phyloP scores from a whole-genome alignment of 2,888 invertebrate genomes.

The Trissolcus japonicus region DNA sequence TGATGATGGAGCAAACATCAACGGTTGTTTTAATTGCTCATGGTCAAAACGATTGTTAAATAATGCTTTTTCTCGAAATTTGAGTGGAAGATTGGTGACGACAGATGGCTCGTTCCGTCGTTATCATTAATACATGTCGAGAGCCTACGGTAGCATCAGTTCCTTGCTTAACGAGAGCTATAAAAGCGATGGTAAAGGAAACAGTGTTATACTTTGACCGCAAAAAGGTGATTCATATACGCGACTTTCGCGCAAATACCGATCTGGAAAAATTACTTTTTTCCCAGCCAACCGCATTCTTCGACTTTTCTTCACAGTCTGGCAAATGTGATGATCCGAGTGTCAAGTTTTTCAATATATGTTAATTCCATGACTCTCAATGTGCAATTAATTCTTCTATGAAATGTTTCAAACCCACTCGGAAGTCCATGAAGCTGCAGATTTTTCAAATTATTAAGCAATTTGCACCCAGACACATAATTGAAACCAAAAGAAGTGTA shows the following conservation, averaged over 20 bases:
- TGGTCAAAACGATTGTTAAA: neutral
- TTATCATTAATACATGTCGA: conserved; percentile 29
- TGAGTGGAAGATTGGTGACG: neutral
- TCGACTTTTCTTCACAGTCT: neutral
- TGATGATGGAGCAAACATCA: conserved; percentile 4
- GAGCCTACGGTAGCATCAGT: conserved; percentile 22
- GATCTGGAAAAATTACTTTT: conserved; percentile 18
- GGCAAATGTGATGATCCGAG: neutral
- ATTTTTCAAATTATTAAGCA: too few species aligned
- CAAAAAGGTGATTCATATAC: conserved; percentile 34
- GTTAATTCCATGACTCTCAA: too few species aligned
- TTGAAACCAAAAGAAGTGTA: neutral
- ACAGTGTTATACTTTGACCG: conserved; percentile 6
- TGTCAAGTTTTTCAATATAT: too few species aligned
- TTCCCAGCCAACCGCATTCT: conserved; percentile 9
- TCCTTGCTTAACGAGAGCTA: conserved; percentile 20
- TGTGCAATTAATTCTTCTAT: too few species aligned
- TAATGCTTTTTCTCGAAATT: conserved; percentile 7
- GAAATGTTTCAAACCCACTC: too few species aligned
- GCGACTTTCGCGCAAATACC: conserved; percentile 25
- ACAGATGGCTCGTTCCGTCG: conserved; percentile 2
- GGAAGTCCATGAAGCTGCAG: too few species aligned
- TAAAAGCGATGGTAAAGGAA: conserved; percentile 32
- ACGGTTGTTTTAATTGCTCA: conserved; percentile 2
- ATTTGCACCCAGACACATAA: too few species aligned